phyloP scores from a whole-genome alignment of 2,888 invertebrate species.

The Melanostoma scalare region DNA sequence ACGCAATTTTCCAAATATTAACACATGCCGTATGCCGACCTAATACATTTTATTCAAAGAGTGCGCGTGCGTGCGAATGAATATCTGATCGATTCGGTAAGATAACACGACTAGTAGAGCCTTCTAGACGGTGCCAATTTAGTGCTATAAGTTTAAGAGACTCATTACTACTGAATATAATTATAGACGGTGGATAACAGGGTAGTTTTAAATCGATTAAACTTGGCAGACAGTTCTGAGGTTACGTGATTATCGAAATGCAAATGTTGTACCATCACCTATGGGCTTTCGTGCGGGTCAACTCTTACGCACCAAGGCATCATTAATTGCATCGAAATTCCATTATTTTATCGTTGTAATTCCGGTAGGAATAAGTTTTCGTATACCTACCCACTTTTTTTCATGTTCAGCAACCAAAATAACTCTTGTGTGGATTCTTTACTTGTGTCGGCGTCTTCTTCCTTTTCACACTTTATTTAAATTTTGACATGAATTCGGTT shows the following conservation, averaged over 20 bases:
- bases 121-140: constrained; percentile 48
- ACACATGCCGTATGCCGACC: constrained; percentile 42
- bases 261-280: constrained; percentile 63
- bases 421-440: constrained; percentile 57
- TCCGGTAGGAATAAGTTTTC: constrained; percentile 15
- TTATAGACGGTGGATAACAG: constrained; percentile 19
- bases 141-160: constrained; percentile 44
- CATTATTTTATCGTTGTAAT: constrained; percentile 36
- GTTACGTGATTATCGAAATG: constrained; percentile 68
- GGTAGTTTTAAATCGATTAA: constrained; percentile 70
- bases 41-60: constrained; percentile 42
- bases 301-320: constrained; percentile 23
- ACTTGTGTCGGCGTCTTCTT: constrained; percentile 61
- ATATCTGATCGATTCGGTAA: constrained; percentile 59
- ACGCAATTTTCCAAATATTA: constrained; percentile 81
- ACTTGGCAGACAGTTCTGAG: constrained; percentile 53
- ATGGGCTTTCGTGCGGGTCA: constrained; percentile 40
- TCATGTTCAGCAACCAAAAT: constrained; percentile 29
- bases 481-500: constrained; percentile 68
- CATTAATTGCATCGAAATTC: constrained; percentile 56
- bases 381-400: constrained; percentile 3
- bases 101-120: constrained; percentile 61
- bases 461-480: constrained; percentile 71
- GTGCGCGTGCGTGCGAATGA: constrained; percentile 68
- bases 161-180: constrained; percentile 40